Evolutionary conservation across 1,140 invertebrate genomes (phyloP).

Genomic region (Eriosoma lanigerum): DNA sequence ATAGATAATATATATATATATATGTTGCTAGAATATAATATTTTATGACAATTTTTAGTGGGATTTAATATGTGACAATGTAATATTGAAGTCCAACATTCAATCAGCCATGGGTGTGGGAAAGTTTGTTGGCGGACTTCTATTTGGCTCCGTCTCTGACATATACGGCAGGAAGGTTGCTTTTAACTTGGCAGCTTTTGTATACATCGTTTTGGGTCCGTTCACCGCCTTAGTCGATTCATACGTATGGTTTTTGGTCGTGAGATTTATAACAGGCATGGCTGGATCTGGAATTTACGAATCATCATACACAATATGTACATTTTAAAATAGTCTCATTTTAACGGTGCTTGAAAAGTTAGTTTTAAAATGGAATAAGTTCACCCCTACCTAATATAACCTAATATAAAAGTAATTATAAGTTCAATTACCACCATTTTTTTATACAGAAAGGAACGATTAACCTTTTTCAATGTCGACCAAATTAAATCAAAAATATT

Average conservation of each 20-base stretch:
- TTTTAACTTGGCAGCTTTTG: slow-evolving; percentile 60
- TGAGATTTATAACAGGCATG: slow-evolving; percentile 62
- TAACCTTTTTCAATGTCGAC: too few species aligned
- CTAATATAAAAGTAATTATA: too few species aligned
- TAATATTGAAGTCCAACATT: slow-evolving; percentile 60
- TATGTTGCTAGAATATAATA: too few species aligned
- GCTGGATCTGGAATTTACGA: slow-evolving; percentile 64
- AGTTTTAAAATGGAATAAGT: too few species aligned
- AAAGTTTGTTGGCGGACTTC: slow-evolving; percentile 63
- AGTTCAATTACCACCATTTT: too few species aligned
- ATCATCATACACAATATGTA: slow-evolving; percentile 66
- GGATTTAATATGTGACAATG: slow-evolving; percentile 62
- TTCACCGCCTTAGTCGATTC: slow-evolving; percentile 61
- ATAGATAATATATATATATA: too few species aligned
- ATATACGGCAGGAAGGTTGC: slow-evolving; percentile 62
- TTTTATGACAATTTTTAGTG: slow-evolving; percentile 61
- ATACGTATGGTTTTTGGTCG: slow-evolving; percentile 62
- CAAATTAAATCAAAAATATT: too few species aligned
- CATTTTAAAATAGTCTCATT: slow-evolving; percentile 55
- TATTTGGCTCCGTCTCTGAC: slow-evolving; percentile 62
- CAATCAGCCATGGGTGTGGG: slow-evolving; percentile 62
- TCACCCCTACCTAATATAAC: too few species aligned
- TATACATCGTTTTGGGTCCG: slow-evolving; percentile 62
- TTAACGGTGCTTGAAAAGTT: too few species aligned
- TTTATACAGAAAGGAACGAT: too few species aligned